These are phyloP conservation scores for Ceratina australensis DNA, from an alignment of 1,140 invertebrate species.

Conservation along the genomic window DNA sequence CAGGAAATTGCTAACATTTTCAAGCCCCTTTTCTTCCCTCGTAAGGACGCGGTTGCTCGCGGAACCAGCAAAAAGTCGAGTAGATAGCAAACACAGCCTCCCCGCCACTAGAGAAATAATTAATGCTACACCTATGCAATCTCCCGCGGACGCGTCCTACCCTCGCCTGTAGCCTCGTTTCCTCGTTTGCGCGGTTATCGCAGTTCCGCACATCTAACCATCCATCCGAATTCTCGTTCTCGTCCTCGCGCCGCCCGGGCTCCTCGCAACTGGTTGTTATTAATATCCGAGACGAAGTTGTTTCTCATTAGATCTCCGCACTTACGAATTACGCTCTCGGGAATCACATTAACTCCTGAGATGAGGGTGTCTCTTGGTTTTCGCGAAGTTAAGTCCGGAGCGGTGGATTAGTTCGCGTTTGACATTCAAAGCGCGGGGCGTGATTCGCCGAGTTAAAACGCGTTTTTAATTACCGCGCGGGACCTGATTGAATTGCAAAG, in stretches of 20 bases:
- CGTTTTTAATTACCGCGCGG: too few species aligned
- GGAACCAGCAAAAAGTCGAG: conserved; percentile 57
- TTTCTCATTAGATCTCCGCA: neutral
- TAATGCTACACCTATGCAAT: conserved; percentile 50
- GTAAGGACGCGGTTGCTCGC: neutral
- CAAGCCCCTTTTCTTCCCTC: conserved; percentile 8
- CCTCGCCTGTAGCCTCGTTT: neutral
- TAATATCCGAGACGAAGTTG: conserved; percentile 4
- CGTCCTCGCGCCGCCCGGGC: too few species aligned
- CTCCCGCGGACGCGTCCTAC: neutral
- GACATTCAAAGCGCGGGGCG: neutral
- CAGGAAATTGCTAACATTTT: conserved; percentile 18
- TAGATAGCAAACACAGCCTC: conserved; percentile 61
- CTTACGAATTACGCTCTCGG: neutral
- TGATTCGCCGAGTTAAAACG: too few species aligned
- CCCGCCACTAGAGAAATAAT: conserved; percentile 59
- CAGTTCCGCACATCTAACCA: neutral
- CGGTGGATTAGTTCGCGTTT: neutral
- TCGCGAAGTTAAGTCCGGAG: neutral
- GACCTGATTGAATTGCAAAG: too few species aligned
- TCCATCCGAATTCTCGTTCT: neutral
- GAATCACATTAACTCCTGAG: neutral
- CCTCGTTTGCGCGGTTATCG: neutral
- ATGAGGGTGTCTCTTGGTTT: neutral
- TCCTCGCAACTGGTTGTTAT: neutral